Evolutionary conservation across 2,797 vertebrate genomes (phyloP), one percentile per base, ranked within the genome.

Genomic region (Acanthurus tractus): DNA sequence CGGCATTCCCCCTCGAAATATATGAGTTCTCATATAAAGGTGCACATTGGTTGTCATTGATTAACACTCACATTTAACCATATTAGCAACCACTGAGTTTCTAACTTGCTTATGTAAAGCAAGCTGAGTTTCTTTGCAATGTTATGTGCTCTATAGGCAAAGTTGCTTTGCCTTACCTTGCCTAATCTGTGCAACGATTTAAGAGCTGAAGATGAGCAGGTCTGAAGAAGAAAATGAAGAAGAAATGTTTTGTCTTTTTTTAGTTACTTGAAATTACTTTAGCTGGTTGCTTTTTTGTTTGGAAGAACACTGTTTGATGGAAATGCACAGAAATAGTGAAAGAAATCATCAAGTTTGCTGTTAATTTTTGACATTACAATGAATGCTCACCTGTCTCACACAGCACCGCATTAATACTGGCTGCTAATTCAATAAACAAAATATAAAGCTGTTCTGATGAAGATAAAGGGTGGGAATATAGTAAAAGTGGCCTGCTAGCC

Each of bases 351-450:
- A 45, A 22, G 0, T 25, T 61, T 14, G 25, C 58, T 20, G 42
- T 11, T 15, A 22, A 0, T 0, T 34, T 52, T 45, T 23, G 36
- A 5, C 38, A 53, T 52, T 58, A 45, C 18, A 36, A 20, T 36
- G 14, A 23, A 48, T n/a, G 6, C n/a, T 14, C 13, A 25, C 13
- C 17, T 38, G 36, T 48, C 38, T 68, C 53, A 29, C 1, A 34
- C 18, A 40, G 11, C 44, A 38, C 42, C 36, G 66, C 8, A 46
- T 56, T 11, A 48, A 46, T 9, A 48, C n/a, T 2, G 7, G 5
- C 20, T 62, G 20, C 74, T 68, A 18, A 70, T 65, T 72, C 50
- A 50, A 15, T 25, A 54, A 55, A 55, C 40, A 25, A 58, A 56
- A 79, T 66, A 58, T 64, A 65, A 18, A 63, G 46, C 53, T 22